Percentiles rank a stretch among this genome's conserved stretches.
Conservation (phyloP, 1,140 invertebrate genomes). For the Eubasilissa regina region DNA sequence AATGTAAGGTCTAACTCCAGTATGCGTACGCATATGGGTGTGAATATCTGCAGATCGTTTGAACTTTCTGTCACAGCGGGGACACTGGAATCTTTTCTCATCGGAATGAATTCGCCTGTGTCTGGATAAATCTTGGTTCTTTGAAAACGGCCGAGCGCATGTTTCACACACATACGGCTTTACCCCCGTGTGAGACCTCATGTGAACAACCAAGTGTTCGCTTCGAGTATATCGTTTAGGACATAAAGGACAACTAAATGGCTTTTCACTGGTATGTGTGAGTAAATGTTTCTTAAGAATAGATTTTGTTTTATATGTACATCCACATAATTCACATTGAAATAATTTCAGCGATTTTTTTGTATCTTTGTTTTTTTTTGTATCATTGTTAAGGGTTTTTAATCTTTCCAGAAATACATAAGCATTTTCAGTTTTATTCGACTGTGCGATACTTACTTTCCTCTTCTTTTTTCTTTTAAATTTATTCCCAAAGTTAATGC, state of each 20-base stretch:
- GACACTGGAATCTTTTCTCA: conserved; percentile 64
- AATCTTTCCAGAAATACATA: background rate
- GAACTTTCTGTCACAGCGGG: conserved; percentile 75
- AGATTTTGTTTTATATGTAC: conserved; percentile 72
- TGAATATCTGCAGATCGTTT: conserved; percentile 74
- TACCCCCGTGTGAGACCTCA: conserved; percentile 62
- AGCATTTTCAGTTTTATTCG: background rate
- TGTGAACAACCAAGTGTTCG: conserved; percentile 60
- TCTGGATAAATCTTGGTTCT: conserved; percentile 61
- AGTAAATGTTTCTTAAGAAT: conserved; percentile 74
- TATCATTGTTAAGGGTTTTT: background rate
- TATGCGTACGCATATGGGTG: conserved; percentile 90
- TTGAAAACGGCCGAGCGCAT: conserved; percentile 62
- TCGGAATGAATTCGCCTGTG: conserved; percentile 63
- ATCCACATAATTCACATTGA: conserved; percentile 68
- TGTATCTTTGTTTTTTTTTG: background rate
- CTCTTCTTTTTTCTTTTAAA: background rate
- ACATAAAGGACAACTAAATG: conserved; percentile 60
- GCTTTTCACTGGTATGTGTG: conserved; percentile 68
- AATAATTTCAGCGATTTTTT: conserved; percentile 40
- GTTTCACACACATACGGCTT: conserved; percentile 65
- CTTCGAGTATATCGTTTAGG: conserved; percentile 59
- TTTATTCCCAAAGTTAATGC: background rate
- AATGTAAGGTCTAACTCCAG: conserved; percentile 85
- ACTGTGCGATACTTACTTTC: background rate